Percentiles rank a stretch among this genome's conserved stretches.
phyloP scores from a whole-genome alignment of 2,113 vertebrate genomes.

The Platysteira castanea region DNA sequence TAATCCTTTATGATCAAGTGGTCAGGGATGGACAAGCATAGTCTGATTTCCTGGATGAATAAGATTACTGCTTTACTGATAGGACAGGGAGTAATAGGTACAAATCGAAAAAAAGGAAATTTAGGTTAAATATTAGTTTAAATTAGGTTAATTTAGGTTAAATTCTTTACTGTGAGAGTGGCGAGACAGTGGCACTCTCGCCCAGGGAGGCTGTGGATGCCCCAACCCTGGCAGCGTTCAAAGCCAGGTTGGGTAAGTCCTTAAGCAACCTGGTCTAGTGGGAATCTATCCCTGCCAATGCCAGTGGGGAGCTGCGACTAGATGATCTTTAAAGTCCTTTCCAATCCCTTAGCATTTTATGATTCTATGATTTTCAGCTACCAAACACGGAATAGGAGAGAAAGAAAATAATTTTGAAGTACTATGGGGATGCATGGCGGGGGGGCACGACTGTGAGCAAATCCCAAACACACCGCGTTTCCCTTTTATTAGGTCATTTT shows the following conservation, averaged over 20 bases:
- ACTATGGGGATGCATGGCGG: fast-evolving
- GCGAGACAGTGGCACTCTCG: not conserved
- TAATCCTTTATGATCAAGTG: not conserved
- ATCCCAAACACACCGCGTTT: fast-evolving
- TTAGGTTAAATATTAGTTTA: not conserved
- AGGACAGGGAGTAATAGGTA: not conserved
- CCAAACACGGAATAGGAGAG: fast-evolving
- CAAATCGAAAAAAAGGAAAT: not conserved
- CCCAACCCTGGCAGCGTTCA: not conserved
- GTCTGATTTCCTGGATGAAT: not conserved
- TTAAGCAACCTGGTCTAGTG: fast-evolving
- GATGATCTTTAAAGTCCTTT: too few species aligned
- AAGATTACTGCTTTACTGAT: fast-evolving
- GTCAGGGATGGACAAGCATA: too few species aligned
- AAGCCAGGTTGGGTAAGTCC: fast-evolving
- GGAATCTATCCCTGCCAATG: not conserved
- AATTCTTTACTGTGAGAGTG: not conserved
- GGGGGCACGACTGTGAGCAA: fast-evolving
- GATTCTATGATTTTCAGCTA: not conserved
- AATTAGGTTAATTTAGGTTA: too few species aligned
- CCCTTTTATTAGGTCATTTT: fast-evolving
- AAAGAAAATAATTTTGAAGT: not conserved
- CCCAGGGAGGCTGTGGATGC: not conserved
- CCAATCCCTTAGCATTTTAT: not conserved
- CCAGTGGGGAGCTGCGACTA: fast-evolving